These are phyloP conservation scores for Myodes glareolus DNA, from an alignment of 2,113 vertebrate species.

Conservation along the genomic window DNA sequence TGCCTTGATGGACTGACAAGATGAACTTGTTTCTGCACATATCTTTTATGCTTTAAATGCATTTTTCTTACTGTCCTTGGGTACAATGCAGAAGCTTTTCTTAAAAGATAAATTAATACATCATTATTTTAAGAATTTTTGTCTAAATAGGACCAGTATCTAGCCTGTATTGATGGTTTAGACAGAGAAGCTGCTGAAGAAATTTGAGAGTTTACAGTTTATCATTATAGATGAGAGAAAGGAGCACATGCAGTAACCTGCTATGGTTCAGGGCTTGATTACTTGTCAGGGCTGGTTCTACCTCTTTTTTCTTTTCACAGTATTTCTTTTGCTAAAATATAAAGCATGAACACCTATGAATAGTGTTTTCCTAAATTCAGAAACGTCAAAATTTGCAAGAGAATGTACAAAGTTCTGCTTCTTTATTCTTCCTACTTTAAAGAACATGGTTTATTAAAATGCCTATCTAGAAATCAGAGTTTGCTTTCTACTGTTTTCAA, in stretches of 20 bases:
- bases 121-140: neutral
- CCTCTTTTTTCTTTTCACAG: neutral
- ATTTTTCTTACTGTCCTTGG: neutral
- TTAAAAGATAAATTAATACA: neutral
- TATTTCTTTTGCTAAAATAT: neutral
- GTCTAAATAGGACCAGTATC: accelerated
- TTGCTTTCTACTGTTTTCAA: neutral
- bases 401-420: neutral
- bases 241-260: neutral
- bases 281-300: neutral
- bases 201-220: neutral
- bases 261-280: neutral
- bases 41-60: neutral
- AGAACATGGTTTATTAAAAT: neutral
- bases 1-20: accelerated
- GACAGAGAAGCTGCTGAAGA: neutral
- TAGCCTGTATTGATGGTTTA: neutral
- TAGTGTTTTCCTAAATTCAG: neutral
- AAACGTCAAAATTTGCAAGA: neutral
- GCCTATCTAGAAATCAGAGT: neutral
- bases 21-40: neutral
- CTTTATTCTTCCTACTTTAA: neutral
- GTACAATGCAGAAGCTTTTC: neutral
- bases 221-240: neutral
- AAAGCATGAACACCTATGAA: neutral